phyloP scores from a whole-genome alignment of 2,113 vertebrate genomes.

The Butorides virescens region DNA sequence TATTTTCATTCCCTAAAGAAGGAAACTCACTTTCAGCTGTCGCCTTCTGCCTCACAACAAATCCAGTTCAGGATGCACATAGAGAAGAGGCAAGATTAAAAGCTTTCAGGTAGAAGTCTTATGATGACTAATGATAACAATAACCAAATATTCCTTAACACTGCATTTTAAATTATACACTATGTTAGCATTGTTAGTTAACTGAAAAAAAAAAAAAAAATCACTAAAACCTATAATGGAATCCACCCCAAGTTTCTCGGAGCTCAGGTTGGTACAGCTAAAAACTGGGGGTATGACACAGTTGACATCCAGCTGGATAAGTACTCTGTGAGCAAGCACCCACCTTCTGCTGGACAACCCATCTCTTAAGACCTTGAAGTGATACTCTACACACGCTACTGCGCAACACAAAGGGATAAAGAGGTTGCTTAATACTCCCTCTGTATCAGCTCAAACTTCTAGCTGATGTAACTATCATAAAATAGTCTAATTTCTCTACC shows the following conservation, averaged over 20 bases:
- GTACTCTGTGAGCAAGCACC: conserved; percentile 25
- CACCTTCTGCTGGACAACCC: conserved; percentile 52
- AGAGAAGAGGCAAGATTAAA: not conserved
- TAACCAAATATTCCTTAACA: not conserved
- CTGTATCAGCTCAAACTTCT: not conserved
- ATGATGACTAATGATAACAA: not conserved
- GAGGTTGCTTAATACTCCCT: not conserved
- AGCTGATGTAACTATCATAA: not conserved
- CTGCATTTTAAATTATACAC: not conserved
- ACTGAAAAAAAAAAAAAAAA: not conserved
- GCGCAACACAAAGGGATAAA: not conserved
- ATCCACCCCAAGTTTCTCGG: not conserved
- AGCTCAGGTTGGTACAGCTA: not conserved
- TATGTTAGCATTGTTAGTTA: not conserved
- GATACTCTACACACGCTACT: not conserved
- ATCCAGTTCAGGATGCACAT: not conserved
- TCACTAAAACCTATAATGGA: not conserved
- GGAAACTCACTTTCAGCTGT: not conserved
- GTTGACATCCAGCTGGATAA: not conserved
- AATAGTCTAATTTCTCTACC: not conserved
- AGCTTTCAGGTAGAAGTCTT: not conserved
- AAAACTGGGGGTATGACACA: not conserved
- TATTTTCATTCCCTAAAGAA: not conserved
- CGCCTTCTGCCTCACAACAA: not conserved
- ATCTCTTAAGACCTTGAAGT: not conserved